phyloP scores from a whole-genome alignment of 2,888 invertebrate species.

The Drosophila mulleri region DNA sequence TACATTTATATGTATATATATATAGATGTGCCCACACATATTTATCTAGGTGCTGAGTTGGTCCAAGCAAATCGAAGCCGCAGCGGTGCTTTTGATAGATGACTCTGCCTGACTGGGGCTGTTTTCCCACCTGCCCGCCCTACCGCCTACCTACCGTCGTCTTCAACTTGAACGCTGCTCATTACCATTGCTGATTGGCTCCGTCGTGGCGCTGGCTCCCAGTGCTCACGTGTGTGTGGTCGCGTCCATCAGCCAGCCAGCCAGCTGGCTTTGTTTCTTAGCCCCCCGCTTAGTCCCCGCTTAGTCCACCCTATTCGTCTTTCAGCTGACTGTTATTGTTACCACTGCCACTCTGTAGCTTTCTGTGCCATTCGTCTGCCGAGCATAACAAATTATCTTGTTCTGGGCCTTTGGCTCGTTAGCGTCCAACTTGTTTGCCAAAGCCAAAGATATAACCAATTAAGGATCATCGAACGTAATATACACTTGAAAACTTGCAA shows the following conservation, averaged over 20 bases:
- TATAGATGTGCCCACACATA: slow-evolving; percentile 6
- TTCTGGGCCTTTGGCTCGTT: slow-evolving; percentile 68
- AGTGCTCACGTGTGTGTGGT: slow-evolving; percentile 67
- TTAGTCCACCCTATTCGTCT: neutral
- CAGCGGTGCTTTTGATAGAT: slow-evolving; percentile 73
- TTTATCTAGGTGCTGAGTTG: slow-evolving; percentile 47
- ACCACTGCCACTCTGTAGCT: slow-evolving; percentile 16
- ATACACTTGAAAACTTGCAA: slow-evolving; percentile 35
- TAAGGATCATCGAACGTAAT: slow-evolving; percentile 38
- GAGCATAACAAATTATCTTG: slow-evolving; percentile 75
- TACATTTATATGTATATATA: neutral
- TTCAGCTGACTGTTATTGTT: slow-evolving; percentile 31
- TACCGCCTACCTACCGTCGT: neutral
- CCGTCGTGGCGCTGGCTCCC: slow-evolving; percentile 48
- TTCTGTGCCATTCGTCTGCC: slow-evolving; percentile 53
- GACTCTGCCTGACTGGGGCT: slow-evolving; percentile 45
- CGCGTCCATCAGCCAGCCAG: slow-evolving; percentile 58
- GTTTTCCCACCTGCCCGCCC: neutral
- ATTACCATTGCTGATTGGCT: slow-evolving; percentile 76
- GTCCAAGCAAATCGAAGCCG: slow-evolving; percentile 58
- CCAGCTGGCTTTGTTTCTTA: slow-evolving; percentile 48
- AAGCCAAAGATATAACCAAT: slow-evolving; percentile 44
- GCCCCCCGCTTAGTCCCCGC: neutral
- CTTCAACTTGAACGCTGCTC: slow-evolving; percentile 55
- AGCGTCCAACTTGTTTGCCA: slow-evolving; percentile 69